Evolutionary conservation across 2,888 invertebrate species (phyloP).

Genomic region (Microctonus aethiopoides): DNA sequence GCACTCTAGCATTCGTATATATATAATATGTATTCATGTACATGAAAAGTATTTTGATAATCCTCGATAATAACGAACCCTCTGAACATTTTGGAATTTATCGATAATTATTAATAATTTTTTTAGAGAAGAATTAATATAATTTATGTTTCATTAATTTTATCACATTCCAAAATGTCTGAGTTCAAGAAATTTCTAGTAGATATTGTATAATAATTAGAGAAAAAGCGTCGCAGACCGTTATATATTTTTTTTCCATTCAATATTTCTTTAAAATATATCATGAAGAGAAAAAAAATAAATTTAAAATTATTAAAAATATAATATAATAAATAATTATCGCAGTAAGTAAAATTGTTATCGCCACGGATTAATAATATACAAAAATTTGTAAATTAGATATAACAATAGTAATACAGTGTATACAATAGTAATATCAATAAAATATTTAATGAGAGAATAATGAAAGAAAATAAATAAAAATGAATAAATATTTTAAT

Average conservation of each 20-base stretch:
- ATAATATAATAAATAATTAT: not conserved
- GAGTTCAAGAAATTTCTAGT: not conserved
- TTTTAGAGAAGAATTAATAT: too few species aligned
- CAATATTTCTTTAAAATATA: not conserved
- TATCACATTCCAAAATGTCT: slow-evolving; percentile 7
- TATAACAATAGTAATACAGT: slow-evolving; percentile 42
- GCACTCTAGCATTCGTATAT: slow-evolving; percentile 66
- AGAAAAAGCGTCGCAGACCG: slow-evolving; percentile 12
- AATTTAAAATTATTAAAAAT: not conserved
- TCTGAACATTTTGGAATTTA: slow-evolving; percentile 16
- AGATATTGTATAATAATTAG: not conserved
- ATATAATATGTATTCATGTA: slow-evolving; percentile 21
- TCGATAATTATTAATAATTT: not conserved
- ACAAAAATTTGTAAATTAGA: slow-evolving; percentile 38
- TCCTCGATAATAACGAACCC: slow-evolving; percentile 7
- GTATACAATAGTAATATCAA: too few species aligned
- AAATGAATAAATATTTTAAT: slow-evolving; percentile 47
- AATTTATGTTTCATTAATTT: not conserved
- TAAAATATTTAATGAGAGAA: too few species aligned
- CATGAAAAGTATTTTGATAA: slow-evolving; percentile 19
- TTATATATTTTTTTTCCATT: not conserved
- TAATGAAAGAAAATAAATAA: slow-evolving; percentile 16
- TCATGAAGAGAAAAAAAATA: not conserved
- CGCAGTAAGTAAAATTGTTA: not conserved
- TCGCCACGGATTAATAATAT: not conserved